Percentiles rank a stretch among this genome's conserved stretches.
Conservation (phyloP, 2,888 invertebrate genomes). For the Eledone cirrhosa region DNA sequence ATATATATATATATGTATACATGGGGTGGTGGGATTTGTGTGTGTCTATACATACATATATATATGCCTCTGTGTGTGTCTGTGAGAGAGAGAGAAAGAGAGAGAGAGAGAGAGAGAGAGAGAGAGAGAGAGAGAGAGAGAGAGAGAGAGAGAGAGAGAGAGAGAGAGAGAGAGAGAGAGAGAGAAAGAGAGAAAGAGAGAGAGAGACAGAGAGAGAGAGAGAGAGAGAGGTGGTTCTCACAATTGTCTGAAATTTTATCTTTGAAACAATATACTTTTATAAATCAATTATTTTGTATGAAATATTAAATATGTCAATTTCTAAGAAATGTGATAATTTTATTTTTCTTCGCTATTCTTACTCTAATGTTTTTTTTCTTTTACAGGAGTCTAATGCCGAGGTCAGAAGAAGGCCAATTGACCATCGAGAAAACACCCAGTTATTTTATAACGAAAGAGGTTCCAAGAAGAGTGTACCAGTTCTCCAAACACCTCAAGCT, state of each 20-base stretch:
- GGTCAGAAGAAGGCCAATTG: slow-evolving; percentile 83
- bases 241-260: not conserved
- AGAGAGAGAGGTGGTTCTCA: not conserved
- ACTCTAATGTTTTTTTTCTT: slow-evolving; percentile 23
- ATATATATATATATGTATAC: not conserved
- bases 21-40: not conserved
- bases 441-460: slow-evolving; percentile 88
- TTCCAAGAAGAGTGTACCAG: slow-evolving; percentile 80
- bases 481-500: slow-evolving; percentile 86
- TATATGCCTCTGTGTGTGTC: not conserved
- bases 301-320: not conserved
- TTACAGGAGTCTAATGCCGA: slow-evolving; percentile 83
- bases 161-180: not conserved
- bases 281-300: not conserved
- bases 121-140: not conserved
- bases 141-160: too few species aligned
- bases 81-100: not conserved
- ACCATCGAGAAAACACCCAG: slow-evolving; percentile 95
- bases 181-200: not conserved
- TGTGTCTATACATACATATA: not conserved
- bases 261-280: not conserved
- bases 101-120: not conserved
- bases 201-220: too few species aligned
- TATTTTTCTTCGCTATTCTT: not conserved
- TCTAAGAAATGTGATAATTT: not conserved